phyloP scores from a whole-genome alignment of 2,797 vertebrate species.

The Molossus alvarezi region DNA sequence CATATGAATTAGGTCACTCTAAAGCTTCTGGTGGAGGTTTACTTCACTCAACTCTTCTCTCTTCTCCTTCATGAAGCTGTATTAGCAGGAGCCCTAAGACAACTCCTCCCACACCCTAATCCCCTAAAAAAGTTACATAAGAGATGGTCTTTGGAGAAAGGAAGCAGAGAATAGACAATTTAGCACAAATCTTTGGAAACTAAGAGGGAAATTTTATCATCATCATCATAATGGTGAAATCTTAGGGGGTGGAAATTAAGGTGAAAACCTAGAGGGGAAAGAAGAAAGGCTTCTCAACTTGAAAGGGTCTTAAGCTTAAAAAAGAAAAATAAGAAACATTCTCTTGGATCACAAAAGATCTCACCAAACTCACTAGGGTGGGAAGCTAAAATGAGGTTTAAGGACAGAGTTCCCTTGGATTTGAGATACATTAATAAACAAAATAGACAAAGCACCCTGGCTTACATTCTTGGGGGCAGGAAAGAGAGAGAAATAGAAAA shows the following conservation, averaged over 20 bases:
- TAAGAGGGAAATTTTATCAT: background rate
- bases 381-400: constrained; percentile 1
- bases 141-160: background rate
- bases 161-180: background rate
- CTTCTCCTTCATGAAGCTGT: background rate
- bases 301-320: constrained; percentile 1
- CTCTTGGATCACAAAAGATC: constrained; percentile 29
- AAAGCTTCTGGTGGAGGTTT: background rate
- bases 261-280: background rate
- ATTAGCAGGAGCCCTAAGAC: background rate
- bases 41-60: background rate
- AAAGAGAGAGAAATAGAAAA: background rate
- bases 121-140: background rate
- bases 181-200: background rate
- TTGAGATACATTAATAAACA: constrained; percentile 10
- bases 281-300: background rate
- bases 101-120: background rate
- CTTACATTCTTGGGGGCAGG: background rate
- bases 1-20: constrained; percentile 14
- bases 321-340: background rate
- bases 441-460: background rate
- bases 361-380: background rate
- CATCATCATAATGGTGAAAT: background rate
- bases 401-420: background rate
- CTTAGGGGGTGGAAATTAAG: background rate